These are phyloP conservation scores for Chromis chromis DNA, from an alignment of 2,797 vertebrate species.

Conservation along the genomic window DNA sequence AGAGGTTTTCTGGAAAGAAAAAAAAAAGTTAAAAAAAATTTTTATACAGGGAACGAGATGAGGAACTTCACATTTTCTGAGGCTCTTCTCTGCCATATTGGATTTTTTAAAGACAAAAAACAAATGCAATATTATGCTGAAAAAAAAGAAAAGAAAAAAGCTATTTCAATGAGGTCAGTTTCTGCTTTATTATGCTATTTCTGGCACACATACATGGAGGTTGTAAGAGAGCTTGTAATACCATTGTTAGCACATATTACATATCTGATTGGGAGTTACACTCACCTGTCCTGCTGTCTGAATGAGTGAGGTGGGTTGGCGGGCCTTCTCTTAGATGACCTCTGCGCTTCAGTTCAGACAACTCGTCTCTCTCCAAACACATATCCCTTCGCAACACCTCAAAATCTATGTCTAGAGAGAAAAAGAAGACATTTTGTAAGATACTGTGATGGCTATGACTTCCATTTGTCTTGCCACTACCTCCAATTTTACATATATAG, in stretches of 20 bases:
- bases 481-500: not conserved
- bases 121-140: no score
- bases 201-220: no score
- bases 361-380: constrained; percentile 45
- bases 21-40: not conserved
- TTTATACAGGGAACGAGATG: not conserved
- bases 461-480: not conserved
- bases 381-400: constrained; percentile 86
- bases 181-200: no score
- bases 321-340: constrained; percentile 46
- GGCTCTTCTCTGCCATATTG: not conserved
- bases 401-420: constrained; percentile 69
- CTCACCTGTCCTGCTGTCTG: constrained; percentile 73
- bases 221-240: no score
- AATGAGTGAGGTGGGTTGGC: constrained; percentile 56
- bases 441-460: not conserved
- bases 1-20: constrained; percentile 75
- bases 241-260: no score
- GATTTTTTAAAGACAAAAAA: not conserved
- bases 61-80: not conserved
- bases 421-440: not conserved
- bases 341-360: constrained; percentile 58
- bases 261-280: not conserved
- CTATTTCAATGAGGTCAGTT: no score
- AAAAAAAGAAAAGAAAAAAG: no score